phyloP scores from a whole-genome alignment of 1,140 invertebrate genomes.

The Rhyacophila brunnea region DNA sequence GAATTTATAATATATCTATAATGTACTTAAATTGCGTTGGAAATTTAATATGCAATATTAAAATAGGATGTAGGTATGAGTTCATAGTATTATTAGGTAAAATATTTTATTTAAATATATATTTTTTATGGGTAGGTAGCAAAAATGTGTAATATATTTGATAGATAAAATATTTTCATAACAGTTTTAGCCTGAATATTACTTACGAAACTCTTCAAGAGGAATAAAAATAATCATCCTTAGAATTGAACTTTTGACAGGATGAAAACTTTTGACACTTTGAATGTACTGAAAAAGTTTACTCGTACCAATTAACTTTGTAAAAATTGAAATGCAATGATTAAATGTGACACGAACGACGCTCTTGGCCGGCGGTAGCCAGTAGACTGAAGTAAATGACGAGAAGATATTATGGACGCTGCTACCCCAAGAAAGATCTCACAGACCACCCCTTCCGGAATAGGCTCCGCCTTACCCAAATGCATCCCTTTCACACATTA shows the following conservation, averaged over 20 bases:
- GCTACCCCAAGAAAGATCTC: slow-evolving; percentile 8
- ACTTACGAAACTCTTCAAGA: neutral
- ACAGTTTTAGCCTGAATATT: too few species aligned
- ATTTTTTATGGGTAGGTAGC: too few species aligned
- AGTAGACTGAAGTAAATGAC: neutral
- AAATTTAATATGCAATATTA: too few species aligned
- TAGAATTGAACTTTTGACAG: too few species aligned
- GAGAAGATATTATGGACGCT: neutral
- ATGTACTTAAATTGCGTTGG: too few species aligned
- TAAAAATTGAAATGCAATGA: too few species aligned
- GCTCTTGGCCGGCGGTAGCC: neutral
- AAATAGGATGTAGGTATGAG: too few species aligned
- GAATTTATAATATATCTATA: too few species aligned
- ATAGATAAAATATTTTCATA: too few species aligned
- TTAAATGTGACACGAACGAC: neutral
- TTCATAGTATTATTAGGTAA: too few species aligned
- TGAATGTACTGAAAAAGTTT: neutral
- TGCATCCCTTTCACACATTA: slow-evolving; percentile 1
- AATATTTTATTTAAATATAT: too few species aligned
- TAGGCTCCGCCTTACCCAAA: neutral
- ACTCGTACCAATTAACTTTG: neutral
- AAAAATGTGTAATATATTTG: too few species aligned
- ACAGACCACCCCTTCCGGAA: slow-evolving; percentile 9
- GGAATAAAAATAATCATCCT: neutral
- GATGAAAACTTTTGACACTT: neutral